These are phyloP conservation scores for Nebria salina DNA, from an alignment of 2,888 invertebrate species.

Conservation along the genomic window DNA sequence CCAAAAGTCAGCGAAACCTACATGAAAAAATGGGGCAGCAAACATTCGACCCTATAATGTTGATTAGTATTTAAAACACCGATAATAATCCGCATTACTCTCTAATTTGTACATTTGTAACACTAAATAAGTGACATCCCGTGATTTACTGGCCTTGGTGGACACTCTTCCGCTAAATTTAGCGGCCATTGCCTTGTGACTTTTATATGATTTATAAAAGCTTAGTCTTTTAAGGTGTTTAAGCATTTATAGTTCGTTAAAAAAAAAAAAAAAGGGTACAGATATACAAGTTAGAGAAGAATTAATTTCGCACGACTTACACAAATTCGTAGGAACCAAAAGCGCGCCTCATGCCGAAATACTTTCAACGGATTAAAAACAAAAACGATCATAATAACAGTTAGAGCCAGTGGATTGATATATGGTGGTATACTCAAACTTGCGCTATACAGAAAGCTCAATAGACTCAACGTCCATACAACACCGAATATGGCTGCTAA, in stretches of 20 bases:
- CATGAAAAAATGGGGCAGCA: conserved; percentile 79
- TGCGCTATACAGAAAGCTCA: conserved; percentile 75
- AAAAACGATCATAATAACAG: conserved; percentile 73
- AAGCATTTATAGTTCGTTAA: neutral
- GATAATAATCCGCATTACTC: neutral
- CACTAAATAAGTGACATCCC: neutral
- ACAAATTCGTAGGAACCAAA: conserved; percentile 76
- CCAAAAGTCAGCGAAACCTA: conserved; percentile 88
- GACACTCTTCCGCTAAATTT: neutral
- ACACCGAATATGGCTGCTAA: conserved; percentile 80
- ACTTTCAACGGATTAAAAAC: conserved; percentile 81
- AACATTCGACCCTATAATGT: conserved; percentile 68
- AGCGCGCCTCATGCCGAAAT: conserved; percentile 78
- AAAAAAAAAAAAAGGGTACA: neutral
- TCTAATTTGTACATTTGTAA: neutral
- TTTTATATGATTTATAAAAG: no score
- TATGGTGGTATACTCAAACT: conserved; percentile 79
- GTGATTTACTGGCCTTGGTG: neutral
- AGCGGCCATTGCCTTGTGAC: neutral
- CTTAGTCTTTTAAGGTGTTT: no score
- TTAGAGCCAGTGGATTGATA: conserved; percentile 77
- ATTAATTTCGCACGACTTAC: conserved; percentile 58
- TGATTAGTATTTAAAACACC: neutral
- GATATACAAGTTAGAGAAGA: neutral
- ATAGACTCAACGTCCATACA: conserved; percentile 73